Evolutionary conservation across 2,888 invertebrate species (phyloP), one percentile per base, ranked within the genome.

Genomic region (Nasonovia ribisnigri): DNA sequence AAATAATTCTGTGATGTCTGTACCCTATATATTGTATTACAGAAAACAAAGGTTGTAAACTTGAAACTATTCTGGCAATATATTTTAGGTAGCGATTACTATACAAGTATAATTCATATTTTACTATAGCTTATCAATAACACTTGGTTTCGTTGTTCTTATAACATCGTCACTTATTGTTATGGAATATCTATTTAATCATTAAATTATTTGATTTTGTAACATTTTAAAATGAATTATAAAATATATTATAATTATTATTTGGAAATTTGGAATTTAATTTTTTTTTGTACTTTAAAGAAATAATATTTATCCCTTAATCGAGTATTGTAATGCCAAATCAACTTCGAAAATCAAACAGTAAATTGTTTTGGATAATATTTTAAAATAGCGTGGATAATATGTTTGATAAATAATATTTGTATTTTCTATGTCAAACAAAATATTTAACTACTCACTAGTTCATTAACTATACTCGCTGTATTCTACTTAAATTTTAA

Each of bases 1-100:
- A 95, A 98, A 98, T 13, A 97, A 97, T 96, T 98, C 98, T 0
- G 98, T 98, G 94, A 98, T 97, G 95, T 98, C 98, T 1, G 97
- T 97, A 0, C 98, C 98, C 96, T 97, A 97, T 48, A 87, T 24
- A 77, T 77, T 42, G 20, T 77, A 36, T 20, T 77, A 36, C 36
- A 36, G n/a, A 67, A n/a, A 36, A 67, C n/a, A 13, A 13, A n/a
- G 60, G 29, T 13, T 51, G 4, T 46, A 6, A 46, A 6, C 3
- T 46, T 60, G n/a, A 67, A 67, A 77, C 20, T 77, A 36, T 42
- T 77, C 8, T 36, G 6, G 16, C 20, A 20, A 36, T 77, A 77
- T 20, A 36, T 77, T 77, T 77, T 6, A 20, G 6, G 36, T 3
- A 8, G 20, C 36, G 2, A 36, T 36, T 77, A 36, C 6, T 36